Conservation (phyloP, 2,888 invertebrate genomes). For the Drosophila lutescens region DNA sequence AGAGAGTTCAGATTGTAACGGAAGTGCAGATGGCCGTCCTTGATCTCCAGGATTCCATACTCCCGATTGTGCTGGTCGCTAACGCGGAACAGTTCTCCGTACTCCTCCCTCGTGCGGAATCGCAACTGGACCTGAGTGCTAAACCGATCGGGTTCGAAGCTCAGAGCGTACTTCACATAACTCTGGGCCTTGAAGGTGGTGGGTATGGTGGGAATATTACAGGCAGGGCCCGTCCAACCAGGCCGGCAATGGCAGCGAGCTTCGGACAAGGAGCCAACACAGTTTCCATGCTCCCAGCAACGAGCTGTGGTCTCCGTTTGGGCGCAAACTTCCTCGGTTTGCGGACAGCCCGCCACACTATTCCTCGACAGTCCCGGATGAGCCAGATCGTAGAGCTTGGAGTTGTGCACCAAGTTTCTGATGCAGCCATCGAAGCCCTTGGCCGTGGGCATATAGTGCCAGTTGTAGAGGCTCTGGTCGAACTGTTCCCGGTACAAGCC, state of each 20-base stretch:
- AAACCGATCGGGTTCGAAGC: slow-evolving; percentile 96
- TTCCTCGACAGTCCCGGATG: slow-evolving; percentile 95
- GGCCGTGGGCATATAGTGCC: slow-evolving; percentile 95
- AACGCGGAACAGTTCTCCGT: slow-evolving; percentile 96
- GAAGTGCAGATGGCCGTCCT: slow-evolving; percentile 95
- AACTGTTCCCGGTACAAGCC: slow-evolving; percentile 95
- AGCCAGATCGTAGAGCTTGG: slow-evolving; percentile 97
- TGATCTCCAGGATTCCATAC: slow-evolving; percentile 96
- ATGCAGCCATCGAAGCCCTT: slow-evolving; percentile 98
- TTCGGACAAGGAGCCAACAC: slow-evolving; percentile 94
- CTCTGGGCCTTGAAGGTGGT: slow-evolving; percentile 97
- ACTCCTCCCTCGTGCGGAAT: slow-evolving; percentile 96
- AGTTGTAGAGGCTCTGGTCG: slow-evolving; percentile 94
- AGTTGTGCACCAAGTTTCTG: slow-evolving; percentile 97
- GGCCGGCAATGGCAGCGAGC: slow-evolving; percentile 97
- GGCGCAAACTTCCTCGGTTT: slow-evolving; percentile 96
- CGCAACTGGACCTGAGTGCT: slow-evolving; percentile 96
- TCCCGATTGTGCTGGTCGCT: slow-evolving; percentile 97
- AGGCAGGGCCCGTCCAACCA: slow-evolving; percentile 96
- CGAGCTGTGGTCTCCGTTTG: slow-evolving; percentile 93
- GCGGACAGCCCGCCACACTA: slow-evolving; percentile 95
- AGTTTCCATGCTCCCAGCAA: slow-evolving; percentile 97
- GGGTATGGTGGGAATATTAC: slow-evolving; percentile 93
- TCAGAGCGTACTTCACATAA: slow-evolving; percentile 98
- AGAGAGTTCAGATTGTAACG: slow-evolving; percentile 96